A percentile compares a stretch with the other conserved stretches of the same genome.
Evolutionary conservation across 2,888 invertebrate species (phyloP).

Genomic region (Rhagophthalmus giganteus): DNA sequence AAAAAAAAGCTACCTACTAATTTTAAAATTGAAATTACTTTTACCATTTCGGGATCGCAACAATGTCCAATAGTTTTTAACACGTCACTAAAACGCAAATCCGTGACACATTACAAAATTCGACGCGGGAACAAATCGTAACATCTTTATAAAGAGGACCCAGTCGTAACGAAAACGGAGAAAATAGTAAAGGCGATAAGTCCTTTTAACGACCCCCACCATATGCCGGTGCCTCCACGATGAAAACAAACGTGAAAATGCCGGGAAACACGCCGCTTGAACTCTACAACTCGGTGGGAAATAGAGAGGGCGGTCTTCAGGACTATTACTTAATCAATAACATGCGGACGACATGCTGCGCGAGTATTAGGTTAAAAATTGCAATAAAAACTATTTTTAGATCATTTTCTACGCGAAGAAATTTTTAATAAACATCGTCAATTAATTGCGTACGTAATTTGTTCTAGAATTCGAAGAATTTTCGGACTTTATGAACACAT

Average conservation of each 20-base stretch:
- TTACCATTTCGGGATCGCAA: conserved; percentile 19
- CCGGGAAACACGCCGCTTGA: conserved; percentile 31
- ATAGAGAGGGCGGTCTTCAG: conserved; percentile 16
- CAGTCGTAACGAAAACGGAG: conserved; percentile 14
- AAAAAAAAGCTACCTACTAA: too few relatives aligned
- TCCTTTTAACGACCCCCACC: conserved; percentile 18
- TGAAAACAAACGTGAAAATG: conserved; percentile 36
- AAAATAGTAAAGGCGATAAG: conserved; percentile 16
- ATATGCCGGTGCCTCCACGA: conserved; percentile 27
- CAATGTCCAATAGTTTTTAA: conserved; percentile 1
- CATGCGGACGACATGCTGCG: conserved; percentile 20
- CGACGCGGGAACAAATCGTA: conserved; percentile 9
- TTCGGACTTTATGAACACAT: too few relatives aligned
- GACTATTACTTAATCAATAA: conserved; percentile 27
- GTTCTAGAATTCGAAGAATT: too few relatives aligned
- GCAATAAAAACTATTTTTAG: conserved; percentile 5
- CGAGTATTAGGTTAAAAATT: conserved; percentile 21
- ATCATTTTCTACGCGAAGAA: neutral
- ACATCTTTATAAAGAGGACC: conserved; percentile 2
- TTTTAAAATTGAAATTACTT: too few relatives aligned
- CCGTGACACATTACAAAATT: conserved; percentile 5
- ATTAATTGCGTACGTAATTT: too few relatives aligned
- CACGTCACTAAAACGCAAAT: conserved; percentile 9
- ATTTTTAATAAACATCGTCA: neutral
- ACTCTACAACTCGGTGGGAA: conserved; percentile 19